Evolutionary conservation across 2,888 invertebrate species (phyloP), one percentile per base, ranked within the genome.

Genomic region (Pristionchus mayeri): DNA sequence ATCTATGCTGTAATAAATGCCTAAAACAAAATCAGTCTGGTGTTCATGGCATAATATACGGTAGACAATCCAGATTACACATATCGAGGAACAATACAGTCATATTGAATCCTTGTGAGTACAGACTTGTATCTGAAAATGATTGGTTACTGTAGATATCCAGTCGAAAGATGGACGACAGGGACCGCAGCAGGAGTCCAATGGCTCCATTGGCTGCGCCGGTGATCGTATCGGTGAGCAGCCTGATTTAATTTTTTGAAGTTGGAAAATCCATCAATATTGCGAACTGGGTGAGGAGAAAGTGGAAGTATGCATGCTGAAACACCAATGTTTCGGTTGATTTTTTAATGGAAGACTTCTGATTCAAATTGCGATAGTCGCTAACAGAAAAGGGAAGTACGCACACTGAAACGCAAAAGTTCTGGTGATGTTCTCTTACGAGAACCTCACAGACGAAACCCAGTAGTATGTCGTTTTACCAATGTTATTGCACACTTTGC

Each of bases 1-100:
- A 71, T 71, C 71, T 71, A 71, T 71, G 71, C 71, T 71, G 71
- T 71, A 71, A 71, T 71, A 71, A 71, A 71, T 34, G 40, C 71
- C 67, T 71, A n/a, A 44, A 71, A 40, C 9, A 0, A 37, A 18
- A 3, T 24, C 1, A 13, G 40, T n/a, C 21, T 40, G n/a, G 21
- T 40, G 40, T 11, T 4, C 24, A 11, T n/a, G 67, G 18, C n/a
- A 37, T n/a, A n/a, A n/a, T 24, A 7, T 54, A 54, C 16, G 21
- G 71, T 71, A 40, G 44, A 71, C 6, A 0, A 44, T 71, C 71
- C 71, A 71, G 24, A 30, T 24, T 60, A 3, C 2, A 63, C 21
- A 57, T 57, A 57, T 57, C 57, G 57, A 57, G 21, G 24, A 57
- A 57, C 57, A 57, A 2, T 57, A 34, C 57, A 57, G 27, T 13